Conservation (phyloP, 2,797 vertebrate species). For the Astyanax mexicanus region DNA sequence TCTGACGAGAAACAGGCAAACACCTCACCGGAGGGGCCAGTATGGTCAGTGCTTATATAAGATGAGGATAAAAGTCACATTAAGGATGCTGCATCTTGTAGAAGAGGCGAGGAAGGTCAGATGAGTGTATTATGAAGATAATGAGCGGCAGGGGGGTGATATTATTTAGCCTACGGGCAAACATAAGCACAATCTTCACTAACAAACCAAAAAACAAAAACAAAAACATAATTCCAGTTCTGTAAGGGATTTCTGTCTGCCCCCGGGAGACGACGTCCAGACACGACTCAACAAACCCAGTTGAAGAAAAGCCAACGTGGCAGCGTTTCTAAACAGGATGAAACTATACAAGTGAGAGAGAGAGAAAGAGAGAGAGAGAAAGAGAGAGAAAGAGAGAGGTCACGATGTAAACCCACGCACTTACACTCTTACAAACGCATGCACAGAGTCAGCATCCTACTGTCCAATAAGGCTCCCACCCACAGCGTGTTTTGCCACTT, state of each 20-base stretch:
- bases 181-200: background rate
- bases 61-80: background rate
- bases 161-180: background rate
- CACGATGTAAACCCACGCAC: slow-evolving; percentile 51
- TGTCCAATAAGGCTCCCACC: slow-evolving; percentile 34
- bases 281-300: slow-evolving; percentile 52
- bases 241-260: slow-evolving; percentile 38
- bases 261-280: slow-evolving; percentile 49
- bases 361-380: too few species aligned
- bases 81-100: background rate
- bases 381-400: slow-evolving; percentile 53
- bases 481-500: slow-evolving; percentile 6
- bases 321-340: slow-evolving; percentile 50
- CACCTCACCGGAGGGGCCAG: slow-evolving; percentile 40
- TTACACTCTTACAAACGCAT: background rate
- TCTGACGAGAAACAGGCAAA: slow-evolving; percentile 58
- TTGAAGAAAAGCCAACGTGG: slow-evolving; percentile 49
- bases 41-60: slow-evolving; percentile 46
- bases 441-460: background rate
- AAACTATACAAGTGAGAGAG: slow-evolving; percentile 42
- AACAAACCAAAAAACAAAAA: background rate
- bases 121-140: background rate
- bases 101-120: slow-evolving; percentile 16
- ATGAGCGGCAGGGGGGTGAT: background rate
- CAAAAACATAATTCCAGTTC: background rate